These are phyloP conservation scores for Genyomyrus donnyi DNA, from an alignment of 2,113 vertebrate genomes.

Conservation along the genomic window DNA sequence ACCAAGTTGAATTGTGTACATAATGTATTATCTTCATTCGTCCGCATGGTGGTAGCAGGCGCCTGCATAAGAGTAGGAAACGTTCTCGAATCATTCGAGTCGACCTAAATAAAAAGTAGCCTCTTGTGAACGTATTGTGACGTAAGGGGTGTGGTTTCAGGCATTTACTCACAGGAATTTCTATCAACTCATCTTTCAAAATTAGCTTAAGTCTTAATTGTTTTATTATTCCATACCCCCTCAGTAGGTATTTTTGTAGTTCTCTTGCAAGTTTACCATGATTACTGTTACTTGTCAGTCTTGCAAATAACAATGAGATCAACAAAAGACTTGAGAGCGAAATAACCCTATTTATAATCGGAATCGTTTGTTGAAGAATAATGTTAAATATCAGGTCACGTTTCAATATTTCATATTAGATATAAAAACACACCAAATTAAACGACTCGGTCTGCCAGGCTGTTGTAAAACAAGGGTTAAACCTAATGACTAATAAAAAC, in stretches of 20 bases:
- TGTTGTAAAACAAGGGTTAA: background rate
- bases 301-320: background rate
- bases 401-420: background rate
- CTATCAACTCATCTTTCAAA: background rate
- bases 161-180: background rate
- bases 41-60: conserved; percentile 18
- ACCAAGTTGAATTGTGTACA: background rate
- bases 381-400: background rate
- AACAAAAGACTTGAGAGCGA: background rate
- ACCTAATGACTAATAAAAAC: background rate
- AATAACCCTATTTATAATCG: background rate
- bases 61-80: background rate
- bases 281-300: background rate
- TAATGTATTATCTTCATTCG: background rate
- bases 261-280: background rate
- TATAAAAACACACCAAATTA: background rate
- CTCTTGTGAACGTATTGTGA: background rate
- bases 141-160: background rate
- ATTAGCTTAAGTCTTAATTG: background rate
- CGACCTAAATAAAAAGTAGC: background rate
- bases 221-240: background rate
- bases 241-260: background rate
- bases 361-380: background rate
- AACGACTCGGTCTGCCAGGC: background rate
- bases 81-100: background rate